Evolutionary conservation across 2,888 invertebrate genomes (phyloP).

Genomic region (Pycnomerus fuliginosus): DNA sequence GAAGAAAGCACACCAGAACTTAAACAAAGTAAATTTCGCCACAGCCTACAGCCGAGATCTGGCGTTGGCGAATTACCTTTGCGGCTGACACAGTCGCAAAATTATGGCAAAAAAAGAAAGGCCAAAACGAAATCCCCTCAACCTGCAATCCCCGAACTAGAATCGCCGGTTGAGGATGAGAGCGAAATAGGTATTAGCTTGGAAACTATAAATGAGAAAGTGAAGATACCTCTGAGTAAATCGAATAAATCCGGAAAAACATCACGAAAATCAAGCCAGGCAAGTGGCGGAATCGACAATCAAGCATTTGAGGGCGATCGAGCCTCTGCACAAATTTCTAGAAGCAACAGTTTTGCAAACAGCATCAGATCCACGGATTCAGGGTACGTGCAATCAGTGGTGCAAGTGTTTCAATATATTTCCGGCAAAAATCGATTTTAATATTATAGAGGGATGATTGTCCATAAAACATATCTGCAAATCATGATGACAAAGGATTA

Average conservation of each 20-base stretch:
- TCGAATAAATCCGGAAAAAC: not conserved
- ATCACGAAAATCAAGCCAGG: not conserved
- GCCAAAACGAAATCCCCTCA: not conserved
- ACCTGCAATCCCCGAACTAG: slow-evolving; percentile 1
- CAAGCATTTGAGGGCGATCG: not conserved
- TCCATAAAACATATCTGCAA: no score
- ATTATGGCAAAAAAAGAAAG: slow-evolving; percentile 1
- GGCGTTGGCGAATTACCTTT: no score
- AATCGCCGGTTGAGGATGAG: not conserved
- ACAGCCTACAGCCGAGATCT: not conserved
- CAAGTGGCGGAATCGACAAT: not conserved
- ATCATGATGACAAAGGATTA: no score
- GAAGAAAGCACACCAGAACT: not conserved
- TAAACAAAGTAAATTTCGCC: not conserved
- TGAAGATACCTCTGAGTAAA: not conserved
- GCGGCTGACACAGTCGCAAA: slow-evolving; percentile 1
- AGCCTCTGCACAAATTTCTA: not conserved
- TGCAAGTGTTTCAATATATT: no score
- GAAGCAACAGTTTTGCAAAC: not conserved
- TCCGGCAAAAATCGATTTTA: no score
- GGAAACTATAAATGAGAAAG: not conserved
- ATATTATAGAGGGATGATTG: no score
- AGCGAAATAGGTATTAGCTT: not conserved
- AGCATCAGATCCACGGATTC: slow-evolving; percentile 1
- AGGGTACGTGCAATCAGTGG: no score